Conservation (phyloP, 1,140 invertebrate genomes). For the Onthophagus taurus region DNA sequence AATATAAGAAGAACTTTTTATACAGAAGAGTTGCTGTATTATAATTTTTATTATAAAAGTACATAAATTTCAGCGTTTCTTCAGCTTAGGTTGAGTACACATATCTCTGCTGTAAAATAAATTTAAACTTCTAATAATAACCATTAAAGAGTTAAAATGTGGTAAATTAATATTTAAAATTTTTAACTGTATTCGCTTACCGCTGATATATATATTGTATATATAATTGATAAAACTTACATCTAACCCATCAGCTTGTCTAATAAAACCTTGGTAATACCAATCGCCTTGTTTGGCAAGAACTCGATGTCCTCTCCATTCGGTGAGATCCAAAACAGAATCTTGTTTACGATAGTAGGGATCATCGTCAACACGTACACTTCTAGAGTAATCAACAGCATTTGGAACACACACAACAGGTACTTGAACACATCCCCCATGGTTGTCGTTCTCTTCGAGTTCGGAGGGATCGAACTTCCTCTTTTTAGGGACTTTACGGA, state of each 20-base stretch:
- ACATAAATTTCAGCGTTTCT: no score
- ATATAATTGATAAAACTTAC: no score
- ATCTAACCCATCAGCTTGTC: conserved; percentile 45
- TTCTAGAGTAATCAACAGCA: conserved; percentile 51
- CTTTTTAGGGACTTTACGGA: conserved; percentile 75
- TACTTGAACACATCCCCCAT: conserved; percentile 27
- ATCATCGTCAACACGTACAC: conserved; percentile 16
- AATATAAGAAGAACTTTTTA: no score
- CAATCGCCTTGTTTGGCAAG: conserved; percentile 71
- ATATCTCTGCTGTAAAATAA: no score
- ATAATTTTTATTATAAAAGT: no score
- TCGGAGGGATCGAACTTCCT: conserved; percentile 78
- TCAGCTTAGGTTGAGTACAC: no score
- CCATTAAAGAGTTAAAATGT: no score
- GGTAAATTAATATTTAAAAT: no score
- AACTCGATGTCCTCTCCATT: conserved; percentile 85
- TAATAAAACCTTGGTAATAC: conserved; percentile 75
- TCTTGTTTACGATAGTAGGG: conserved; percentile 25
- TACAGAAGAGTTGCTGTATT: no score
- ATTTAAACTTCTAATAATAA: no score
- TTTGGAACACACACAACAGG: conserved; percentile 43
- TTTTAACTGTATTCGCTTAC: no score
- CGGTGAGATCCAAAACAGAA: conserved; percentile 62
- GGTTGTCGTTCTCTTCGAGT: conserved; percentile 51
- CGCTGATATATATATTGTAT: no score